These are phyloP conservation scores for Malacoraja senta DNA, from an alignment of 2,797 vertebrate genomes.

Conservation along the genomic window DNA sequence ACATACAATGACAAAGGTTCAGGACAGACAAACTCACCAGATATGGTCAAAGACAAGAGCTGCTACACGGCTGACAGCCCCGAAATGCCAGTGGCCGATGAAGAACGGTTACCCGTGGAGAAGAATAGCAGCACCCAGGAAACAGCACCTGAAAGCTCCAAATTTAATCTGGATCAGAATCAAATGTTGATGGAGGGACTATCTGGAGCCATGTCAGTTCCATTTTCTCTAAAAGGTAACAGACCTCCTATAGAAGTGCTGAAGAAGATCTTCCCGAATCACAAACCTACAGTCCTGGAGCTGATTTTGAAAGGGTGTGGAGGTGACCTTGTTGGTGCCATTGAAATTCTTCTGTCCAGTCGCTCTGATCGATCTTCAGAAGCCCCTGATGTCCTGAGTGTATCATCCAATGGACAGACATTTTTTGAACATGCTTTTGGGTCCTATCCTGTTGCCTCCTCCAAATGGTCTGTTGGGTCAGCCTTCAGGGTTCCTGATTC, in stretches of 20 bases:
- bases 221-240: conserved; percentile 82
- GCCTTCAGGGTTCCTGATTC: conserved; percentile 92
- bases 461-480: conserved; percentile 94
- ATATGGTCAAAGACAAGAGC: conserved; percentile 71
- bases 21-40: conserved; percentile 78
- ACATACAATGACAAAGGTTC: conserved; percentile 81
- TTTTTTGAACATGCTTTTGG: conserved; percentile 81
- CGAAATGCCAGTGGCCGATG: conserved; percentile 69
- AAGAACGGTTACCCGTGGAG: conserved; percentile 60
- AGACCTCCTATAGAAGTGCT: conserved; percentile 87
- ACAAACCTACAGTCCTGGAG: conserved; percentile 88
- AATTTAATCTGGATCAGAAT: conserved; percentile 69
- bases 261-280: conserved; percentile 89
- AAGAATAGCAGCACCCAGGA: conserved; percentile 65
- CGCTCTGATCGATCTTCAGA: conserved; percentile 67
- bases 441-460: conserved; percentile 80
- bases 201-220: conserved; percentile 77
- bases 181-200: conserved; percentile 81
- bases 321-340: conserved; percentile 86
- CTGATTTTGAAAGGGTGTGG: conserved; percentile 88
- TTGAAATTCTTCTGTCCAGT: conserved; percentile 91
- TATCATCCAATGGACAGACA: conserved; percentile 73
- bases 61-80: conserved; percentile 79
- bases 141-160: conserved; percentile 65
- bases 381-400: conserved; percentile 61